Evolutionary conservation across 2,797 vertebrate genomes (phyloP).

Genomic region (Hoplostethus mediterraneus): DNA sequence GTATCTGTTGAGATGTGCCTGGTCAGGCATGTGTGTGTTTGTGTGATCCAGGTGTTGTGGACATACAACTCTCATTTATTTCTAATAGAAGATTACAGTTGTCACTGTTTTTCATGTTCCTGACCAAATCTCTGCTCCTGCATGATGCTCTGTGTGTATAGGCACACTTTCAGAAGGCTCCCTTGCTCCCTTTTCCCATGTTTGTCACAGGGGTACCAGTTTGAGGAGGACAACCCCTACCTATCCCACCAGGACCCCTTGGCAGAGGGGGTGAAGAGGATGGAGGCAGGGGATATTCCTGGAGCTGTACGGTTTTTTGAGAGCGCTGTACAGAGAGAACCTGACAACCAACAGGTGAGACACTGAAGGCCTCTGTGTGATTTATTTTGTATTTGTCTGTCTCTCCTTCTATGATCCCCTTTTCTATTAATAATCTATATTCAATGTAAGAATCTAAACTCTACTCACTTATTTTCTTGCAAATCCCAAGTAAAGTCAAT

Average conservation of each 20-base stretch:
- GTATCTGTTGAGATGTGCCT: conserved; percentile 18
- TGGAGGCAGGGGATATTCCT: conserved; percentile 95
- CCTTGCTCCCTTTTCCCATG: not conserved
- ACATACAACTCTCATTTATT: not conserved
- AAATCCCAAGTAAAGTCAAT: conserved; percentile 14
- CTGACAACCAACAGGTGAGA: conserved; percentile 95
- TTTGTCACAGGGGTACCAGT: conserved; percentile 91
- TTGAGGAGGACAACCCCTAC: conserved; percentile 96
- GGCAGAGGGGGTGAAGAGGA: conserved; percentile 91
- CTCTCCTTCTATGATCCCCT: not conserved
- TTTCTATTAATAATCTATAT: conserved; percentile 5
- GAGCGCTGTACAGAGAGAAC: conserved; percentile 93
- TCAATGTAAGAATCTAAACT: not conserved
- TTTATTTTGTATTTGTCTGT: conserved; percentile 9
- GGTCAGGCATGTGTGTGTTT: not conserved
- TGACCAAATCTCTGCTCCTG: not conserved
- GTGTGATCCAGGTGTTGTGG: conserved; percentile 25
- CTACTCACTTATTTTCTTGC: not conserved
- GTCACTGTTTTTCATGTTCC: not conserved
- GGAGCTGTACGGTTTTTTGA: conserved; percentile 97
- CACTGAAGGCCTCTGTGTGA: not conserved
- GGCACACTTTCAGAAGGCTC: not conserved
- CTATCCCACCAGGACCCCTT: conserved; percentile 92
- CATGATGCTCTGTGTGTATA: not conserved
- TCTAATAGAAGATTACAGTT: not conserved